phyloP scores from a whole-genome alignment of 2,888 invertebrate genomes.

The Campoplex nolae region DNA sequence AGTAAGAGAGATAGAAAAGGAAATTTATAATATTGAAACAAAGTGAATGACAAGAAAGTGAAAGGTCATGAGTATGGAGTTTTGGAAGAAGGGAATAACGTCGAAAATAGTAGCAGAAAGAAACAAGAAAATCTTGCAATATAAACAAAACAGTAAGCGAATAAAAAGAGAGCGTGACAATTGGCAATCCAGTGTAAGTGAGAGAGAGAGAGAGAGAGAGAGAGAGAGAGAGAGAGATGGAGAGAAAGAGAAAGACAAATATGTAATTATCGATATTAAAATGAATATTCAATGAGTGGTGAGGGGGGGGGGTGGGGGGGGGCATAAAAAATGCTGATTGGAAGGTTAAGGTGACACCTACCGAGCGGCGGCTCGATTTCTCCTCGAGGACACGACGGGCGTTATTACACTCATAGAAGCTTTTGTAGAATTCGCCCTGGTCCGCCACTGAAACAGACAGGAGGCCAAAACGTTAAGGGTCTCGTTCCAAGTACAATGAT shows the following conservation, averaged over 20 bases:
- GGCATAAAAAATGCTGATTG: conserved; percentile 69
- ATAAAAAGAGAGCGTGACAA: conserved; percentile 27
- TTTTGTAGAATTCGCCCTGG: conserved; percentile 95
- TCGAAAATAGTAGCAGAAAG: not conserved
- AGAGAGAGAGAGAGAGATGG: conserved; percentile 53
- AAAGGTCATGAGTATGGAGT: not conserved
- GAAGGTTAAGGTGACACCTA: conserved; percentile 86
- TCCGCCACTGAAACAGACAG: conserved; percentile 88
- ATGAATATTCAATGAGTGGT: conserved; percentile 23
- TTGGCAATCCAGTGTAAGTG: not conserved
- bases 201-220: conserved; percentile 50
- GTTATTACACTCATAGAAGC: conserved; percentile 91
- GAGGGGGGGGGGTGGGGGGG: conserved; percentile 11
- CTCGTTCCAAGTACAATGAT: conserved; percentile 67
- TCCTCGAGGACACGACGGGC: conserved; percentile 88
- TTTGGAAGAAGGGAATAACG: conserved; percentile 13
- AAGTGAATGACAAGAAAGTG: conserved; percentile 29
- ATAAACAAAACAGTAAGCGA: conserved; percentile 22
- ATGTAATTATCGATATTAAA: conserved; percentile 47
- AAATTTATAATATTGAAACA: conserved; percentile 32
- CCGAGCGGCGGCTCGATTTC: conserved; percentile 89
- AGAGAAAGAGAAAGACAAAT: conserved; percentile 36
- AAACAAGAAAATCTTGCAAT: conserved; percentile 39
- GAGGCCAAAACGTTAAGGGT: conserved; percentile 86
- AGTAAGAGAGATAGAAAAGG: not conserved